phyloP scores from a whole-genome alignment of 2,113 vertebrate species.

The Seriola rivoliana region DNA sequence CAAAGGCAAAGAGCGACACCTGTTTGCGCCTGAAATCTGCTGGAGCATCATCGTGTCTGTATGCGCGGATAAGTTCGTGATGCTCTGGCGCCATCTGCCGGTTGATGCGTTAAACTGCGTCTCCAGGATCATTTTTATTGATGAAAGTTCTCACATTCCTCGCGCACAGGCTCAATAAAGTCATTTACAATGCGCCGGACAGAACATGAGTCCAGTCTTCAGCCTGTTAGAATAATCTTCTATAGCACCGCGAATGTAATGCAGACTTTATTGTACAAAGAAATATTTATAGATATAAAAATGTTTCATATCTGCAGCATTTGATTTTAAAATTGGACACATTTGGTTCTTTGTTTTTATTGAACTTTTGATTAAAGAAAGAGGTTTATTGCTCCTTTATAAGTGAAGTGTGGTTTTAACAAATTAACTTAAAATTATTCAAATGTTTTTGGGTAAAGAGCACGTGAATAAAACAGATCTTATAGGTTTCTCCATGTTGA shows the following conservation, averaged over 20 bases:
- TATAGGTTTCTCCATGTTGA: no score
- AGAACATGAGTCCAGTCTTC: background rate
- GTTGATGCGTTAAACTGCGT: fast-evolving
- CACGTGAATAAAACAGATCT: background rate
- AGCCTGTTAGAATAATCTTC: background rate
- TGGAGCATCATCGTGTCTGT: fast-evolving
- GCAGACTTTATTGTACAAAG: background rate
- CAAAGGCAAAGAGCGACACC: conserved; percentile 45
- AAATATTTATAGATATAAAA: background rate
- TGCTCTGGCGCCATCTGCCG: conserved; percentile 47
- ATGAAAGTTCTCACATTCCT: background rate
- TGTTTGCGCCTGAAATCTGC: background rate
- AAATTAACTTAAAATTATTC: background rate
- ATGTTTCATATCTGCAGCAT: background rate
- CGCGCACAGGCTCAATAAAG: background rate
- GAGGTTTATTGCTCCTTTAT: background rate
- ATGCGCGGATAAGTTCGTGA: background rate
- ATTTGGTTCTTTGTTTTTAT: background rate
- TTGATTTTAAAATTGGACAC: background rate
- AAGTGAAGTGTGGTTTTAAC: background rate
- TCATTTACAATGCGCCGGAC: background rate
- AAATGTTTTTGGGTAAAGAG: background rate
- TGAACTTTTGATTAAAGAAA: background rate
- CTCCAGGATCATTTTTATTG: background rate
- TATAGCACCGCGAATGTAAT: no score